Evolutionary conservation across 2,797 vertebrate genomes (phyloP), one percentile per base, ranked within the genome.

Genomic region (Sphenopsis melanotis): DNA sequence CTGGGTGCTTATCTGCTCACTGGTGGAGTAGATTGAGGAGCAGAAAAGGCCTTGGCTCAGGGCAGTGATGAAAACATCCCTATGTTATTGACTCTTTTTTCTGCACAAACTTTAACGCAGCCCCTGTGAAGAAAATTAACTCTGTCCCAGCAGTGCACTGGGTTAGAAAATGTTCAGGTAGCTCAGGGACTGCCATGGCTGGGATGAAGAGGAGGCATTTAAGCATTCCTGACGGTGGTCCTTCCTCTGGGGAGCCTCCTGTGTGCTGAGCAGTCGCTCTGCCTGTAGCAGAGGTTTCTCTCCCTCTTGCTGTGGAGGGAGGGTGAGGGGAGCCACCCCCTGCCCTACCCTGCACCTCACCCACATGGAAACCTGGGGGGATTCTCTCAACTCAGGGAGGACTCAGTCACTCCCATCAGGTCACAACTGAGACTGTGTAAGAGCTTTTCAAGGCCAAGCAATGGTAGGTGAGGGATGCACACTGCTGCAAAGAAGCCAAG

Each of bases 341-440:
- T 68, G 36, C 5, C 14, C 57, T 36, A 27, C 5, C 0, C 39
- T 66, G 14, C 8, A 13, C 7, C 12, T 82, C 26, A 34, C 5
- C 19, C 23, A 26, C 27, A 23, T 1, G 1, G 50, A 83, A 80
- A 36, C 7, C 16, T 15, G 3, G 15, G 6, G 3, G 46, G 15
- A 46, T 84, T 36, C 30, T 52, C 4, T 36, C 10, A 30, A 59
- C 56, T 16, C 7, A 36, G 7, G 26, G 44, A 77, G 44, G 47
- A 36, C 18, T 32, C 0, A 0, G 18, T 37, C 36, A 55, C 34
- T 47, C 12, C 26, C 23, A 29, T 36, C 15, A 41, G 12, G 8
- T 42, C 56, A 41, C 26, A 77, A 59, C 7, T 3, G 5, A 21
- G 16, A 7, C 9, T 1, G 0, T 5, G 3, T 6, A 69, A 64